phyloP scores from a whole-genome alignment of 2,797 vertebrate genomes.

The Squalus acanthias region DNA sequence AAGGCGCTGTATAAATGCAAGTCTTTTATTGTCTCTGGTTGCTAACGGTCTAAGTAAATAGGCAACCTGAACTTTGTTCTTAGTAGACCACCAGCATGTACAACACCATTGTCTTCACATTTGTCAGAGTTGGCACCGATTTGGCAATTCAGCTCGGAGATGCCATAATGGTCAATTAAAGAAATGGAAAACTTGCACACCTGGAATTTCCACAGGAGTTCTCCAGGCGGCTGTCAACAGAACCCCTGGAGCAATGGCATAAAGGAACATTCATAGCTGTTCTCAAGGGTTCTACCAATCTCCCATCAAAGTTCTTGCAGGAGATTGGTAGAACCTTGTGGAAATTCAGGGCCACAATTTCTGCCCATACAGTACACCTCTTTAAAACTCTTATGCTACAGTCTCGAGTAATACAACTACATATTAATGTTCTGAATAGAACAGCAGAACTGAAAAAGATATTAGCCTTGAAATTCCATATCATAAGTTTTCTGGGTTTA shows the following conservation, averaged over 20 bases:
- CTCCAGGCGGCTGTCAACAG: neutral
- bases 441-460: too few species aligned
- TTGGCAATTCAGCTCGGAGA: neutral
- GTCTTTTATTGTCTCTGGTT: neutral
- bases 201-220: neutral
- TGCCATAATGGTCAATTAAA: neutral
- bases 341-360: too few species aligned
- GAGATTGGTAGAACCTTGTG: too few species aligned
- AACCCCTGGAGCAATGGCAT: neutral
- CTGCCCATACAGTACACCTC: too few species aligned
- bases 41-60: neutral
- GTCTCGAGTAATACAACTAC: too few species aligned
- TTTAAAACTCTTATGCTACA: too few species aligned
- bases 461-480: too few species aligned
- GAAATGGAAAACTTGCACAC: neutral
- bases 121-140: neutral
- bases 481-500: too few species aligned
- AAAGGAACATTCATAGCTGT: neutral
- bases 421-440: too few species aligned
- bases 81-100: neutral
- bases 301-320: too few species aligned
- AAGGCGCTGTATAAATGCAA: too few species aligned
- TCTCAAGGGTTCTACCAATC: too few species aligned
- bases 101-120: neutral
- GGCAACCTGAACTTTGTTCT: neutral